phyloP scores from a whole-genome alignment of 1,140 invertebrate species.

The Listronotus bonariensis region DNA sequence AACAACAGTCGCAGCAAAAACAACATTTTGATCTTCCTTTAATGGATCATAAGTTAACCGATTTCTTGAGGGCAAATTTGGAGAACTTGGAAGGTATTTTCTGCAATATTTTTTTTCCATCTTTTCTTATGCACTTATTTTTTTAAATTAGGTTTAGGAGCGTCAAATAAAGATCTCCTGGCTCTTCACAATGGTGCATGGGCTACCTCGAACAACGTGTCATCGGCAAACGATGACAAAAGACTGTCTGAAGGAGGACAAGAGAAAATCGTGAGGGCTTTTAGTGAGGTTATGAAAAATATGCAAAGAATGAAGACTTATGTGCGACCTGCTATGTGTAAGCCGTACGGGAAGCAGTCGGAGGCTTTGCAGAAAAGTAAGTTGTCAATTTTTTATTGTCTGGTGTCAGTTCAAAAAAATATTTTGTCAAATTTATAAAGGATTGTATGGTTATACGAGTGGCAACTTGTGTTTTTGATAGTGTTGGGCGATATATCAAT shows the following conservation, averaged over 20 bases:
- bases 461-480: too few relatives aligned
- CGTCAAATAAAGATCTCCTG: constrained; percentile 69
- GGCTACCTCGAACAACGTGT: constrained; percentile 49
- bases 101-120: too few relatives aligned
- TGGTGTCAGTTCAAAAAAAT: too few relatives aligned
- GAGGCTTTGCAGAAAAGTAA: constrained; percentile 85
- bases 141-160: constrained; percentile 48
- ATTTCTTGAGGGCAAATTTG: constrained; percentile 68
- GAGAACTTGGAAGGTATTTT: constrained; percentile 70
- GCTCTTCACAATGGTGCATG: constrained; percentile 72
- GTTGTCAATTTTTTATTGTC: constrained; percentile 39
- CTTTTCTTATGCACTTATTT: too few relatives aligned
- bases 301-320: constrained; percentile 84
- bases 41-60: constrained; percentile 63
- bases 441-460: too few relatives aligned
- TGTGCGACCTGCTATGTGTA: constrained; percentile 83
- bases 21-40: constrained; percentile 57
- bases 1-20: constrained; percentile 52
- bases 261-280: constrained; percentile 80
- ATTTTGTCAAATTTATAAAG: too few relatives aligned
- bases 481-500: too few relatives aligned
- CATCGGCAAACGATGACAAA: constrained; percentile 48
- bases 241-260: constrained; percentile 63
- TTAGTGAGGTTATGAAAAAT: constrained; percentile 82
- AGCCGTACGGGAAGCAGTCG: constrained; percentile 85